Conservation (phyloP, 2,797 vertebrate species). For the Pteronotus mesoamericanus region DNA sequence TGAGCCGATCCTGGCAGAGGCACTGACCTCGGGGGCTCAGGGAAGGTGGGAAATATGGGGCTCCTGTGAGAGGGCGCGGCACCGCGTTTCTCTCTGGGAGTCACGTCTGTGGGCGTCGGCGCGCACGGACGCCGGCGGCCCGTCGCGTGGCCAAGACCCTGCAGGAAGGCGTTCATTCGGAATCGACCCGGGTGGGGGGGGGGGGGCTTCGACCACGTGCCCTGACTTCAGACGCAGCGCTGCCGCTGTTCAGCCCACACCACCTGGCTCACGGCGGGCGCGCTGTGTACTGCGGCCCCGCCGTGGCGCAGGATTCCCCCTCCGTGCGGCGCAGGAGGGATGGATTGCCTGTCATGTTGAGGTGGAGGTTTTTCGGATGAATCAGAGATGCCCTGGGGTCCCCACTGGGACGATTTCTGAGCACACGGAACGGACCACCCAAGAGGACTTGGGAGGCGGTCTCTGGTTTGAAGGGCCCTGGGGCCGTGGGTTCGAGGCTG, state of each 20-base stretch:
- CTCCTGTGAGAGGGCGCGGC: not conserved
- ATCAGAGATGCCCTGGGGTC: not conserved
- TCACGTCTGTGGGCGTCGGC: not conserved
- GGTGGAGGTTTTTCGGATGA: constrained; percentile 18
- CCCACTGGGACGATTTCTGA: not conserved
- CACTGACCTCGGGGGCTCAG: not conserved
- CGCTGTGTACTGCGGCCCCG: constrained; percentile 38
- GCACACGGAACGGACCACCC: not conserved
- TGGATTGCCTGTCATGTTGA: constrained; percentile 47
- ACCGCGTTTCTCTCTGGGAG: not conserved
- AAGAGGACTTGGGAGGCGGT: not conserved
- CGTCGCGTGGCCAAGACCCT: not conserved
- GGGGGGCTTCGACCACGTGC: not conserved
- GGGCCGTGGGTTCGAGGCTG: too few species aligned
- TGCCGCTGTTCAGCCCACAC: not conserved
- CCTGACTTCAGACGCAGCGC: not conserved
- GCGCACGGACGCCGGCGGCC: not conserved
- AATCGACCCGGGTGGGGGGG: constrained; percentile 6
- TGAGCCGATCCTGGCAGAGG: not conserved
- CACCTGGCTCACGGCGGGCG: not conserved
- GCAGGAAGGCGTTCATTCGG: not conserved
- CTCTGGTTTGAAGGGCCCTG: too few species aligned
- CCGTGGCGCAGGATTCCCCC: not conserved
- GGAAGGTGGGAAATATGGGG: not conserved
- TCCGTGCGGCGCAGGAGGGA: constrained; percentile 52